phyloP scores from a whole-genome alignment of 2,797 vertebrate genomes.

The Falco concolor region DNA sequence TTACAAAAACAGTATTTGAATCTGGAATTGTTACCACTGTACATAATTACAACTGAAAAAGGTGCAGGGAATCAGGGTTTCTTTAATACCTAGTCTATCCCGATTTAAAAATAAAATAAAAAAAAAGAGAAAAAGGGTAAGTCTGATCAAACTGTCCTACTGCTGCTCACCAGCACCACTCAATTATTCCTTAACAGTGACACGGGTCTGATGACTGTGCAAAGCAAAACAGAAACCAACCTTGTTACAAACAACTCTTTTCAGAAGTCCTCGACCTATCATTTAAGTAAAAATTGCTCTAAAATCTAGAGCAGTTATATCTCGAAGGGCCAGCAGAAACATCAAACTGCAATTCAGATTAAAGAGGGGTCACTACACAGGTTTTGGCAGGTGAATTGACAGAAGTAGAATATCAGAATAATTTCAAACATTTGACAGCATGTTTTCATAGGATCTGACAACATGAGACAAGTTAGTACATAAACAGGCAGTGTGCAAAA shows the following conservation, averaged over 20 bases:
- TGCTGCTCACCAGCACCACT: neutral
- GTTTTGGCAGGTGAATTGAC: neutral
- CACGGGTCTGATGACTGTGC: neutral
- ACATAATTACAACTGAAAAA: neutral
- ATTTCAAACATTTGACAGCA: neutral
- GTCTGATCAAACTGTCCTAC: neutral
- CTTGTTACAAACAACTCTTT: neutral
- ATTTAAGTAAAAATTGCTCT: neutral
- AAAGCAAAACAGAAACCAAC: neutral
- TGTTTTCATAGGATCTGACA: neutral
- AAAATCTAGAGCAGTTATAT: neutral
- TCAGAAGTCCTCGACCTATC: neutral
- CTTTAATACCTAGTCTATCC: neutral
- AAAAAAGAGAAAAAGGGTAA: neutral
- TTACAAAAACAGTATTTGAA: neutral
- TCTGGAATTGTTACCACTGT: neutral
- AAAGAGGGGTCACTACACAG: neutral
- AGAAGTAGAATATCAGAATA: neutral
- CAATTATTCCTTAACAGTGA: neutral
- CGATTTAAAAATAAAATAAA: neutral
- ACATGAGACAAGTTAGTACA: neutral
- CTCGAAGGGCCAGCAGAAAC: neutral
- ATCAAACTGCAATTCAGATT: neutral
- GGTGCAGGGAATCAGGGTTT: neutral
- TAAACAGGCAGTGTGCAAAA: neutral